phyloP scores from a whole-genome alignment of 2,113 vertebrate species.

The Lasiurus cinereus region DNA sequence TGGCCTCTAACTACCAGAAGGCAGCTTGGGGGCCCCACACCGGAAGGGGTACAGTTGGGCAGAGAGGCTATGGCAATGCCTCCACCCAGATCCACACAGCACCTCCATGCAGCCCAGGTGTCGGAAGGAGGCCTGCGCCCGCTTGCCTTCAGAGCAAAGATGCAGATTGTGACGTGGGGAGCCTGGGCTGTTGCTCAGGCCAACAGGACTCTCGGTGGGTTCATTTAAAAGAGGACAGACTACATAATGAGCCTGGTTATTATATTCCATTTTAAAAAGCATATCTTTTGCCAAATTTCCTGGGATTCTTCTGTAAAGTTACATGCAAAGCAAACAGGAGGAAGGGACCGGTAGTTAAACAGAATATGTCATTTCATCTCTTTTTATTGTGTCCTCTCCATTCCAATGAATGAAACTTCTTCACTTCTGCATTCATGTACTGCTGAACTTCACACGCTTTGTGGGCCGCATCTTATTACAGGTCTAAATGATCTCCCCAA shows the following conservation, averaged over 20 bases:
- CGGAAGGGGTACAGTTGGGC: too few relatives aligned
- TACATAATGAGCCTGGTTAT: not conserved
- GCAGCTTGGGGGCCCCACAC: rapidly evolving
- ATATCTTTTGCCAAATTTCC: not conserved
- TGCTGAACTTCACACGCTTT: conserved; percentile 62
- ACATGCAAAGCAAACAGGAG: not conserved
- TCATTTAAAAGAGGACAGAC: rapidly evolving
- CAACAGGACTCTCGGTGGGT: not conserved
- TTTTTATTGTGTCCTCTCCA: not conserved
- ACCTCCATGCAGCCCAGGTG: not conserved
- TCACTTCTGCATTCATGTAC: not conserved
- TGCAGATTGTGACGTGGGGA: rapidly evolving
- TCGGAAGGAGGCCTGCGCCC: rapidly evolving
- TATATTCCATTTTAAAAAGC: too few relatives aligned
- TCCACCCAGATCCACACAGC: not conserved
- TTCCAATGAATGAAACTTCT: not conserved
- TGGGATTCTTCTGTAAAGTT: not conserved
- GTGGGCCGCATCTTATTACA: conserved; percentile 49
- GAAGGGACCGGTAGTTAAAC: not conserved
- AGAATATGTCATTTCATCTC: not conserved
- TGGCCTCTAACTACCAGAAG: not conserved
- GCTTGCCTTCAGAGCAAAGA: rapidly evolving
- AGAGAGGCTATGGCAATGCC: not conserved
- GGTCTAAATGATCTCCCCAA: conserved; percentile 61
- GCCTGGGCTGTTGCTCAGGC: rapidly evolving